Evolutionary conservation across 2,797 vertebrate species (phyloP).

Genomic region (Cygnus olor): DNA sequence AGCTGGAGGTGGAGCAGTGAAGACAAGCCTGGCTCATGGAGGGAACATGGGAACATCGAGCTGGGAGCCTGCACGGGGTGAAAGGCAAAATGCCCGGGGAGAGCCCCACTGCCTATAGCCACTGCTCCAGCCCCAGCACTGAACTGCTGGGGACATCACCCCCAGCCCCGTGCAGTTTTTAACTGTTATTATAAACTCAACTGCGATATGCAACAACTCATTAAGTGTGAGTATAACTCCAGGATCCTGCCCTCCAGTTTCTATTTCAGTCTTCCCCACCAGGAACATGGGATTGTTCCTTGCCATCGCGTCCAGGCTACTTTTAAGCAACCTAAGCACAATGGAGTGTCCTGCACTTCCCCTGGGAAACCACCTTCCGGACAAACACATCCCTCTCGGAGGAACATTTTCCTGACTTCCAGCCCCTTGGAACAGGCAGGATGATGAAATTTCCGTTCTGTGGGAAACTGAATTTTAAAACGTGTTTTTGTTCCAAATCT

Average conservation of each 20-base stretch:
- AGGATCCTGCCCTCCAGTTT: neutral
- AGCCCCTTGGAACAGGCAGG: neutral
- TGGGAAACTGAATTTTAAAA: neutral
- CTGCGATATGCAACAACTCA: no score
- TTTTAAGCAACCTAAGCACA: slow-evolving; percentile 32
- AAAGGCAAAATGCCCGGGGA: neutral
- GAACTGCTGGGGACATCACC: neutral
- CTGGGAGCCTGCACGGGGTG: neutral
- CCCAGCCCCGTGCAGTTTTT: neutral
- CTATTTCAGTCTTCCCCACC: neutral
- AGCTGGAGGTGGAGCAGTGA: neutral
- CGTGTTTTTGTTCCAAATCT: neutral
- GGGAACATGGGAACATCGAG: accelerated
- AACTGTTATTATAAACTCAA: accelerated
- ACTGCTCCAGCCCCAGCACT: accelerated
- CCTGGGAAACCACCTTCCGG: slow-evolving; percentile 45
- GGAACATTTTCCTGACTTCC: neutral
- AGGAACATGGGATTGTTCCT: neutral
- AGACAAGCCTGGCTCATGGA: neutral
- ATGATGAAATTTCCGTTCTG: slow-evolving; percentile 26
- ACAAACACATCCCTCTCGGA: slow-evolving; percentile 18
- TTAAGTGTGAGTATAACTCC: neutral
- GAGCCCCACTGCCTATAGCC: accelerated
- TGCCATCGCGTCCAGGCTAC: neutral
- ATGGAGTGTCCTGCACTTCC: neutral